These are phyloP conservation scores for Octodon degus DNA, from an alignment of 2,113 vertebrate genomes.

Conservation along the genomic window DNA sequence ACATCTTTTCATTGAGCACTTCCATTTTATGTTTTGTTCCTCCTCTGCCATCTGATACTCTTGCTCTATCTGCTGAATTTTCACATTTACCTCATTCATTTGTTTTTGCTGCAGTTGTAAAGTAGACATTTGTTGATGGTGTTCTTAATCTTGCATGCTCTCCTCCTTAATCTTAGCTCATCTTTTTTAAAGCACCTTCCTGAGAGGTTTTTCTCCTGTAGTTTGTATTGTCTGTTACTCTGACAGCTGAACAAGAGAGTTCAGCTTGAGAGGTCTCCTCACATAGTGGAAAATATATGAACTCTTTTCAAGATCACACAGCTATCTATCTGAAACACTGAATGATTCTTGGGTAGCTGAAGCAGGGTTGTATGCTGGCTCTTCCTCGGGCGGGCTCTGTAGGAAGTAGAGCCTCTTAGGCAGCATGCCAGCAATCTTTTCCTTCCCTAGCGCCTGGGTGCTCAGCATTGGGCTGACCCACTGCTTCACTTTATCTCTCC, in stretches of 20 bases:
- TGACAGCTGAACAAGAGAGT: conserved; percentile 88
- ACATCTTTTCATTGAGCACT: conserved; percentile 93
- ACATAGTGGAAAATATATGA: conserved; percentile 88
- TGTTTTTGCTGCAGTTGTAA: conserved; percentile 90
- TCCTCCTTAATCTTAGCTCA: no score
- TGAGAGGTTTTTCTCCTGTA: conserved; percentile 89
- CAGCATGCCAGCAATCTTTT: conserved; percentile 89
- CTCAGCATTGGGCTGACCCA: conserved; percentile 88
- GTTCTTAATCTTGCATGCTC: conserved; percentile 89
- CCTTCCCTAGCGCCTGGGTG: conserved; percentile 87
- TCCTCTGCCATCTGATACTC: conserved; percentile 92
- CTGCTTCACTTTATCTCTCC: no score
- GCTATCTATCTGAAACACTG: conserved; percentile 88
- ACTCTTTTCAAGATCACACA: conserved; percentile 89
- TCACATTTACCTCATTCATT: conserved; percentile 92
- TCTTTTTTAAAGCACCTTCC: conserved; percentile 89
- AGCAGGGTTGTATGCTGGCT: conserved; percentile 86
- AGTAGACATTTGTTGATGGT: conserved; percentile 91
- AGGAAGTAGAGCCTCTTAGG: conserved; percentile 91
- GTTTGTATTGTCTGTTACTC: conserved; percentile 89
- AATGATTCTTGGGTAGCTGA: conserved; percentile 88
- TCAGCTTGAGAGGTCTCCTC: conserved; percentile 89
- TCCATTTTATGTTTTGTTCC: conserved; percentile 91
- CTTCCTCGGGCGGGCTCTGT: conserved; percentile 88
- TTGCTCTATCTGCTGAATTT: conserved; percentile 91